phyloP scores from a whole-genome alignment of 2,113 vertebrate species.

The Odontesthes bonariensis region DNA sequence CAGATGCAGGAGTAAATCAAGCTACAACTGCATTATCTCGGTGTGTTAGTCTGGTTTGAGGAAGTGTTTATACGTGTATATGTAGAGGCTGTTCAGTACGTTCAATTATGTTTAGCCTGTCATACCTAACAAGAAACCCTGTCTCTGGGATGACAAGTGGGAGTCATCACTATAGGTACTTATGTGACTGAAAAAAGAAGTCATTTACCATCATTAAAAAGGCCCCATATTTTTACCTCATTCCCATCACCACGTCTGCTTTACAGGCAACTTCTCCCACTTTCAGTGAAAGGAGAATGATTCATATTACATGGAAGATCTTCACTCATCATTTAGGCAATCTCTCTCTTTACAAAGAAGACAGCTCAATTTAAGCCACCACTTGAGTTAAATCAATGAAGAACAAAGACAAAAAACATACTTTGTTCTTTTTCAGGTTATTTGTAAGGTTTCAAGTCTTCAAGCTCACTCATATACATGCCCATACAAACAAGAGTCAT shows the following conservation, averaged over 20 bases:
- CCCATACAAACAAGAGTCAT: conserved; percentile 9
- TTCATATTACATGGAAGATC: conserved; percentile 13
- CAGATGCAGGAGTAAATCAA: no score
- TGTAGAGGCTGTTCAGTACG: conserved; percentile 1
- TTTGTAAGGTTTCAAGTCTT: conserved; percentile 29
- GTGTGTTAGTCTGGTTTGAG: no score
- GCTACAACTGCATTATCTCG: no score
- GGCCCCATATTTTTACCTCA: conserved; percentile 18
- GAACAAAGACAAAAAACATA: neutral
- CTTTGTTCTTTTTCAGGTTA: conserved; percentile 30
- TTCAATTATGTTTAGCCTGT: neutral
- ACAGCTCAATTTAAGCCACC: conserved; percentile 39
- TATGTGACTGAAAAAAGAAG: conserved; percentile 43
- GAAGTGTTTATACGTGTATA: neutral
- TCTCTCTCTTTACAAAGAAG: conserved; percentile 34
- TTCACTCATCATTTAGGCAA: conserved; percentile 17
- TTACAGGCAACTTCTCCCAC: conserved; percentile 12
- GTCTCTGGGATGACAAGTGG: conserved; percentile 20
- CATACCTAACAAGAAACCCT: neutral
- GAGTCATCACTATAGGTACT: conserved; percentile 27
- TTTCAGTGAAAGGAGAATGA: conserved; percentile 29
- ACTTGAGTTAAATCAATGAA: conserved; percentile 4
- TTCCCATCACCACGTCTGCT: conserved; percentile 11
- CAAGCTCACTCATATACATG: neutral
- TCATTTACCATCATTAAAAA: conserved; percentile 18